A percentile compares a stretch with the other conserved stretches of the same genome.
Conservation (phyloP, 2,888 invertebrate genomes). For the Xestia rhomboidea region DNA sequence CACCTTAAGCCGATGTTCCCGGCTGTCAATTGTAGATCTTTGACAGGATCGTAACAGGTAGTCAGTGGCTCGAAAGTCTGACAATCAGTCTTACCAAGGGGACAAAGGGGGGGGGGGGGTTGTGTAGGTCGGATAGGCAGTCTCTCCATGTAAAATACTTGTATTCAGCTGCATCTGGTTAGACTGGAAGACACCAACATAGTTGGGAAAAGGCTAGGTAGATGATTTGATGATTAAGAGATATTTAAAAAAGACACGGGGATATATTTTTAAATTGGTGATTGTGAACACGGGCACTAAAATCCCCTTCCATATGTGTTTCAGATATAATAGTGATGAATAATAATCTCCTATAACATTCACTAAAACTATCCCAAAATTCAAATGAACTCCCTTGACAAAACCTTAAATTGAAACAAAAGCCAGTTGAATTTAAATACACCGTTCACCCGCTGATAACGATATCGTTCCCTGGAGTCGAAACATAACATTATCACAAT, state of each 20-base stretch:
- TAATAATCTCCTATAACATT: not conserved
- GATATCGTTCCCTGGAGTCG: constrained; percentile 38
- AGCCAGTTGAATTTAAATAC: constrained; percentile 45
- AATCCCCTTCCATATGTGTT: not conserved
- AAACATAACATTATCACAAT: constrained; percentile 48
- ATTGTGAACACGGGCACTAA: not conserved
- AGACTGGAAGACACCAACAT: not conserved
- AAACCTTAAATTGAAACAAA: constrained; percentile 41
- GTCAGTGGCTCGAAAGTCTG: no score
- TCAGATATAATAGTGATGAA: not conserved
- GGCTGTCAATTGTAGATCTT: no score
- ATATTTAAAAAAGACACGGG: no score
- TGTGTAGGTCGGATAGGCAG: not conserved
- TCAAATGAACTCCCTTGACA: constrained; percentile 37
- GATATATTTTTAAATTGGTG: no score
- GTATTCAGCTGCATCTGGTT: not conserved
- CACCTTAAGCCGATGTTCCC: no score
- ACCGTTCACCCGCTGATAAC: constrained; percentile 32
- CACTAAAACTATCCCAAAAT: constrained; percentile 15
- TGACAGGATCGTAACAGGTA: no score
- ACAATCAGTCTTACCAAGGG: no score
- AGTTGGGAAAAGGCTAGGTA: not conserved
- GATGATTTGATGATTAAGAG: not conserved
- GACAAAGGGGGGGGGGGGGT: not conserved
- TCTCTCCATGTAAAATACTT: not conserved